These are phyloP conservation scores for Epirrhoe alternata DNA, from an alignment of 2,888 invertebrate genomes.

Conservation along the genomic window DNA sequence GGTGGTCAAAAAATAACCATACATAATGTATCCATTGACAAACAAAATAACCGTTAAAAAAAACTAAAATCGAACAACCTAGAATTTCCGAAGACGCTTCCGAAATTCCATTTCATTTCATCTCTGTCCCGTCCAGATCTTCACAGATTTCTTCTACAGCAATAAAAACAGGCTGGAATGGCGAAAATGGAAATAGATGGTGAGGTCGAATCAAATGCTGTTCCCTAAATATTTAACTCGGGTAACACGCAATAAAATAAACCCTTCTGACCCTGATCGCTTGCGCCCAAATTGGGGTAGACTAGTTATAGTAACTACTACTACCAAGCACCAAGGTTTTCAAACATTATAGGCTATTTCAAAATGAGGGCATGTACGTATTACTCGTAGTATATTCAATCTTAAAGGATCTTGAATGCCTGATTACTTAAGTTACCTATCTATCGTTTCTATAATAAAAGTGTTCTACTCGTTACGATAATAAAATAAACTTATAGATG, in stretches of 20 bases:
- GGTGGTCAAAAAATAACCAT: no score
- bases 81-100: constrained; percentile 10
- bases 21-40: no score
- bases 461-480: no score
- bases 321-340: background rate
- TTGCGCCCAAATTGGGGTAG: constrained; percentile 8
- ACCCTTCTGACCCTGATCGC: constrained; percentile 28
- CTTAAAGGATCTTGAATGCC: background rate
- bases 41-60: background rate
- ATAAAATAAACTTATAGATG: no score
- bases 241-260: constrained; percentile 37
- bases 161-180: constrained; percentile 42
- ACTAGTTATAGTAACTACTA: constrained; percentile 6
- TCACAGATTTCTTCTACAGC: constrained; percentile 40
- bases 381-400: no score
- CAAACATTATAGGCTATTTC: background rate
- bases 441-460: no score
- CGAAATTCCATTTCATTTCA: constrained; percentile 24
- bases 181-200: constrained; percentile 43
- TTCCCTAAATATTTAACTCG: constrained; percentile 38
- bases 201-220: constrained; percentile 38
- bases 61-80: background rate
- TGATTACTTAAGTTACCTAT: no score
- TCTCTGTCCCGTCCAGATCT: constrained; percentile 31
- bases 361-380: background rate